Base-by-base conservation (phyloP, 2,888 invertebrate genomes). In the Microplitis manilae region DNA sequence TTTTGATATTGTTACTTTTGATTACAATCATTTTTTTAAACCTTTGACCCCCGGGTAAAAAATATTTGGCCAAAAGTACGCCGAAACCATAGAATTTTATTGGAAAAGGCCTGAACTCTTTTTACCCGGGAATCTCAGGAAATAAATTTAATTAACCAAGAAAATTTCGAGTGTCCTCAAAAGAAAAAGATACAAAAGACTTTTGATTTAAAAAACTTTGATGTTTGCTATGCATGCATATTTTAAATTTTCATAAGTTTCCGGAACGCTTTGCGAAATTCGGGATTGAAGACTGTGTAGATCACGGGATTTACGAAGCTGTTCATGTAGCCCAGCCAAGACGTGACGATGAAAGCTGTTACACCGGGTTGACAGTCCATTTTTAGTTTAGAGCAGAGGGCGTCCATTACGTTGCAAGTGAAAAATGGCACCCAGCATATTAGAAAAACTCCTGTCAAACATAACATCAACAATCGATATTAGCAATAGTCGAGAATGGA, bases 351-450 rank as follows among this genome's bases (percentile, higher is more conserved):
- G 91, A 99, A 99, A 71, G 95, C 95, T 30, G 96, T 95, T 83
- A 98, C 93, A 38, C 97, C 95, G 0, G 97, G 96, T 81, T 95
- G 94, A 90, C 96, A 96, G 81, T 94, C 93, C 84, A 93, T 92
- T 72, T 93, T 93, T 84, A 96, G 91, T 90, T 97, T 97, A 85
- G 95, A 95, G 92, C 98, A 98, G 90, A 99, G 94, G 8, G 98
- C 99, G 89, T 98, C 98, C 92, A 98, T 94, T 82, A 98, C 97
- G 91, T 98, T 98, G 91, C 98, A 97, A 1, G 97, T 97, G 93
- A 99, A 99, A 92, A 99, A 99, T 60, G 99, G 99, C 80, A 98
- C 96, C 99, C 99, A 99, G 91, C 99, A 99, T 87, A 98, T 94
- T 64, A 99, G 94, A 90, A 99, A 99, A 2, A 98, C 97, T 85